These are phyloP conservation scores for Cerceris rybyensis DNA, from an alignment of 2,888 invertebrate species.

Conservation along the genomic window DNA sequence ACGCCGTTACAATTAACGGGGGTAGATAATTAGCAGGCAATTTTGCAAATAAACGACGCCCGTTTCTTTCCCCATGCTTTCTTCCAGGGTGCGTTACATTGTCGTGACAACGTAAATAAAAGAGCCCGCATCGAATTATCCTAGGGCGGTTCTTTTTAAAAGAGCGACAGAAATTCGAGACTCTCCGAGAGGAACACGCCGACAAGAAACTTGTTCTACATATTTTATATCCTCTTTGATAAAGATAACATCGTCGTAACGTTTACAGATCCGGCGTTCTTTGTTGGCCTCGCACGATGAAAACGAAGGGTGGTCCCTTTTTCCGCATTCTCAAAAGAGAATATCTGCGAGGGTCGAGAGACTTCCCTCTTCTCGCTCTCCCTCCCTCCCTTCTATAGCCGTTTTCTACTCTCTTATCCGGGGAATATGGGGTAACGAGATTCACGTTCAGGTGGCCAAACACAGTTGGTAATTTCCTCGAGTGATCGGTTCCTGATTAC, in stretches of 20 bases:
- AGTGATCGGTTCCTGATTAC: slow-evolving; percentile 72
- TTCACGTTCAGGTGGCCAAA: slow-evolving; percentile 63
- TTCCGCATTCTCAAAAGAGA: slow-evolving; percentile 38
- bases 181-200: not conserved
- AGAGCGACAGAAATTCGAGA: not conserved
- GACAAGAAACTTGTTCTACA: slow-evolving; percentile 13
- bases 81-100: no score
- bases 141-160: not conserved
- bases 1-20: no score
- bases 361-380: slow-evolving; percentile 16
- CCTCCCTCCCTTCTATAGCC: no score
- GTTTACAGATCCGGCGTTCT: not conserved
- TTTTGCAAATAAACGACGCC: no score
- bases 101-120: no score
- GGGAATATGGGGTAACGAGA: slow-evolving; percentile 66
- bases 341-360: slow-evolving; percentile 48
- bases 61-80: no score
- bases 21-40: no score
- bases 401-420: not conserved
- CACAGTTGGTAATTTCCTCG: slow-evolving; percentile 73
- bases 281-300: not conserved
- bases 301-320: not conserved
- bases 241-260: slow-evolving; percentile 21
- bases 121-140: no score
- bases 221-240: slow-evolving; percentile 10